These are phyloP conservation scores for Hydropsyche tenuis DNA, from an alignment of 1,140 invertebrate genomes.

Conservation along the genomic window DNA sequence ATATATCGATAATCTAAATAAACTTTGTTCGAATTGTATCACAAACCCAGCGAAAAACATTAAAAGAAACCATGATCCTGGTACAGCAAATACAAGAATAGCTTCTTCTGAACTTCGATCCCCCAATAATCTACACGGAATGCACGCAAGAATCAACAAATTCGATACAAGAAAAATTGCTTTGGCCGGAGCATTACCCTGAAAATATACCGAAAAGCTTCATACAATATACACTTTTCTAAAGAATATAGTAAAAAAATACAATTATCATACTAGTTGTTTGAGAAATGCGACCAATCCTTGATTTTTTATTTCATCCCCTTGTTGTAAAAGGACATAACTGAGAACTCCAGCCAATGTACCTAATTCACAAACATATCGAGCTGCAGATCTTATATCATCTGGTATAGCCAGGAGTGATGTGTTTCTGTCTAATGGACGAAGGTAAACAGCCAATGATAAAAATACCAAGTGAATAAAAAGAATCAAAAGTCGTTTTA, in stretches of 20 bases:
- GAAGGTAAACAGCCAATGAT: slow-evolving; percentile 87
- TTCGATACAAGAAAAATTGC: slow-evolving; percentile 93
- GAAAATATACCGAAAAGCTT: slow-evolving; percentile 52
- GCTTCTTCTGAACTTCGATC: slow-evolving; percentile 86
- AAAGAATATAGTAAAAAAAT: slow-evolving; percentile 1
- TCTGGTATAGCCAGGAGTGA: slow-evolving; percentile 55
- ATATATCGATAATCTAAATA: too few relatives aligned
- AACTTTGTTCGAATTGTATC: neutral
- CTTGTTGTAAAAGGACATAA: slow-evolving; percentile 91
- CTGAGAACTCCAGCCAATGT: slow-evolving; percentile 85
- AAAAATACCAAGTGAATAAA: slow-evolving; percentile 87
- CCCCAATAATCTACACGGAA: slow-evolving; percentile 82
- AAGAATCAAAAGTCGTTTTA: slow-evolving; percentile 87
- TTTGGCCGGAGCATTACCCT: slow-evolving; percentile 94
- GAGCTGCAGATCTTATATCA: slow-evolving; percentile 63
- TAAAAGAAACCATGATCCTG: slow-evolving; percentile 94
- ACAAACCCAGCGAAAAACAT: slow-evolving; percentile 98
- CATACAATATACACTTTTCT: neutral
- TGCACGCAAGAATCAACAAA: slow-evolving; percentile 88
- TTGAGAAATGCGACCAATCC: slow-evolving; percentile 89
- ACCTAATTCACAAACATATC: slow-evolving; percentile 82
- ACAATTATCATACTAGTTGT: slow-evolving; percentile 78
- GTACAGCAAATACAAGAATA: slow-evolving; percentile 89
- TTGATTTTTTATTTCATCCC: slow-evolving; percentile 93
- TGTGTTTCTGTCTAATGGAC: slow-evolving; percentile 70